Conservation (phyloP, 2,797 vertebrate species). For the Alosa sapidissima region DNA sequence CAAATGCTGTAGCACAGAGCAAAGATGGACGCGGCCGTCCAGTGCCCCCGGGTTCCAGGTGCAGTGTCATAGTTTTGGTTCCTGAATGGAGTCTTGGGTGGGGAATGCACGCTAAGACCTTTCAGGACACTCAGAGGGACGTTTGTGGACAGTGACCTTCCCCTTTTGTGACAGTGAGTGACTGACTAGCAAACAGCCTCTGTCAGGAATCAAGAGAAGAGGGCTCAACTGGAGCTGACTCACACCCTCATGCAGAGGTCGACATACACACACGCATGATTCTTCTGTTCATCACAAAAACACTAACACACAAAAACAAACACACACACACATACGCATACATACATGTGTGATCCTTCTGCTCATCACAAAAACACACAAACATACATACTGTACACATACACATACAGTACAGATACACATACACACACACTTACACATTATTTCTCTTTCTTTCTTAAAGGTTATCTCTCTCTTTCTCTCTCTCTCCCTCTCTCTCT, state of each 20-base stretch:
- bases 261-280: background rate
- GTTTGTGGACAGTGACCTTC: slow-evolving; percentile 36
- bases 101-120: background rate
- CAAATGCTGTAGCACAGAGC: background rate
- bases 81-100: background rate
- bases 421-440: too few relatives aligned
- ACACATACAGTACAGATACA: too few relatives aligned
- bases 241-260: background rate
- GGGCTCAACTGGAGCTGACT: slow-evolving; percentile 23
- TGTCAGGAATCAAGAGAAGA: slow-evolving; percentile 61
- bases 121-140: slow-evolving; percentile 40
- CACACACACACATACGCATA: slow-evolving; percentile 21
- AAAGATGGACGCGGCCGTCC: background rate
- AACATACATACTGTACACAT: background rate
- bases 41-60: background rate
- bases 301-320: background rate
- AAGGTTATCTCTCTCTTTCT: too few relatives aligned
- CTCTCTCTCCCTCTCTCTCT: too few relatives aligned
- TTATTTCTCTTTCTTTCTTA: too few relatives aligned
- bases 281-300: background rate
- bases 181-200: slow-evolving; percentile 62
- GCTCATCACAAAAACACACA: background rate
- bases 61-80: background rate
- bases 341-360: background rate
- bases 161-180: slow-evolving; percentile 61